These are phyloP conservation scores for Globia sparganii DNA, from an alignment of 2,888 invertebrate genomes.

Conservation along the genomic window DNA sequence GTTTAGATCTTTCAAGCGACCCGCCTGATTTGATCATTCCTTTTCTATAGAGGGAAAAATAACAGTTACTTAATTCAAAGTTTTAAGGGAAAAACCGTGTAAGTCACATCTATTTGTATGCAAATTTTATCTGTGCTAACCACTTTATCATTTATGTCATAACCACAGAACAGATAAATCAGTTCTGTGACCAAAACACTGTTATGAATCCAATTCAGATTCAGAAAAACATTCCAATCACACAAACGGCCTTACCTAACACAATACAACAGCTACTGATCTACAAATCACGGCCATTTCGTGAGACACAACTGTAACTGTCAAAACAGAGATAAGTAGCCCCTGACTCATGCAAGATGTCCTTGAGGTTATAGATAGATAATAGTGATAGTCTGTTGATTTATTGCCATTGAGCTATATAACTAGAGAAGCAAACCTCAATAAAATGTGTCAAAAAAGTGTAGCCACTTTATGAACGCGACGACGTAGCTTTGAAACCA, in stretches of 20 bases:
- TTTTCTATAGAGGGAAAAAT: not conserved
- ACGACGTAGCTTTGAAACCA: too few species aligned
- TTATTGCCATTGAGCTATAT: too few species aligned
- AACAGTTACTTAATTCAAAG: not conserved
- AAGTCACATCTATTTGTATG: not conserved
- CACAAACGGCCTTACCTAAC: conserved; percentile 24
- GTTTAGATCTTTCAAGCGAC: not conserved
- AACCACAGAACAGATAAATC: too few species aligned
- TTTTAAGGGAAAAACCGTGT: not conserved
- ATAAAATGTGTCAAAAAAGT: too few species aligned
- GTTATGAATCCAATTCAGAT: not conserved
- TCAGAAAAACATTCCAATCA: conserved; percentile 21
- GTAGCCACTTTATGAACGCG: too few species aligned
- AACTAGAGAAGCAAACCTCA: too few species aligned
- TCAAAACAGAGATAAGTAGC: conserved; percentile 42
- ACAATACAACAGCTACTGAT: conserved; percentile 6
- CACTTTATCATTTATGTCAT: too few species aligned
- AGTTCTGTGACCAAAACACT: conserved; percentile 3
- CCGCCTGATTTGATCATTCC: not conserved
- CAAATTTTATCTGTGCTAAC: not conserved
- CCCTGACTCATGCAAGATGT: conserved; percentile 34
- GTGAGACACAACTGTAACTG: conserved; percentile 37
- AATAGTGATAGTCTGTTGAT: conserved; percentile 45
- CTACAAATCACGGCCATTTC: conserved; percentile 28
- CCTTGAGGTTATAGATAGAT: conserved; percentile 38